Conservation (phyloP, 2,113 vertebrate genomes). For the Otus sunia region DNA sequence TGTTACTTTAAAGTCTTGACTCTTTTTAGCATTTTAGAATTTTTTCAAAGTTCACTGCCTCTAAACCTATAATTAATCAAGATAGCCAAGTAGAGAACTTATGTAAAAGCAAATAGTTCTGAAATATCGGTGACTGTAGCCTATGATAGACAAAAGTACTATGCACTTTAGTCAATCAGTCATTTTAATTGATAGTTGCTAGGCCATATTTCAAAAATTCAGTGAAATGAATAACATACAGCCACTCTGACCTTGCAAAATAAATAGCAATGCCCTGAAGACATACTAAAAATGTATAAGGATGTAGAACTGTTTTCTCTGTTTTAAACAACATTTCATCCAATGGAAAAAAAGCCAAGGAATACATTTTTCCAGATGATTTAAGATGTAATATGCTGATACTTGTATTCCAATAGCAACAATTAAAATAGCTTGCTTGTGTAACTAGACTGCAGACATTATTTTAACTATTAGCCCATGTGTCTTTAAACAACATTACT, state of each 20-base stretch:
- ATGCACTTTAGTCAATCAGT: not conserved
- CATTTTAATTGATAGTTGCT: not conserved
- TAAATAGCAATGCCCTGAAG: constrained; percentile 47
- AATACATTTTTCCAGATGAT: constrained; percentile 58
- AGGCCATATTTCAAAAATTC: constrained; percentile 21
- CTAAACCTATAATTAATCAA: not conserved
- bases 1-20: not conserved
- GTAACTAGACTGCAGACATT: not conserved
- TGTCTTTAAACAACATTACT: not conserved
- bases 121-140: not conserved
- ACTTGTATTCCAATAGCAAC: constrained; percentile 52
- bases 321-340: constrained; percentile 43
- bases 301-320: constrained; percentile 32
- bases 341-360: constrained; percentile 38
- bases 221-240: constrained; percentile 8
- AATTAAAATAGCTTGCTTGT: constrained; percentile 50
- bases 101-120: not conserved
- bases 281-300: constrained; percentile 40
- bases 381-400: constrained; percentile 54
- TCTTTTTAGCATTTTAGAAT: not conserved
- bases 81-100: not conserved
- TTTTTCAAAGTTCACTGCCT: not conserved
- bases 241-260: constrained; percentile 38
- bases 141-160: not conserved
- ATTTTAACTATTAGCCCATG: not conserved